A percentile compares a stretch with the other conserved stretches of the same genome.
Conservation (phyloP, 2,113 vertebrate genomes). For the Hemibagrus wyckioides region DNA sequence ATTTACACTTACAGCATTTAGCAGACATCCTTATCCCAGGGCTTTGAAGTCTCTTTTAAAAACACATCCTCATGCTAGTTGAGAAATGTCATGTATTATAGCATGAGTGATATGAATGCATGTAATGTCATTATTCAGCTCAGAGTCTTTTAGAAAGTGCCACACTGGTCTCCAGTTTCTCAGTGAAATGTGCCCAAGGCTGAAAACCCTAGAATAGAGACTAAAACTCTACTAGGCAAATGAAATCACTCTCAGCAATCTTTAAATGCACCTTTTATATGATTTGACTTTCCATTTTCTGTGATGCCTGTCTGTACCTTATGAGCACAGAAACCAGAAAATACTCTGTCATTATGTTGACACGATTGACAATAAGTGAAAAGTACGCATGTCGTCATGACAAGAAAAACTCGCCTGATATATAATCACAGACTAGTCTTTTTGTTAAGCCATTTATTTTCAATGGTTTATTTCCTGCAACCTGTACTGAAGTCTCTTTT, state of each 20-base stretch:
- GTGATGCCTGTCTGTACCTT: background rate
- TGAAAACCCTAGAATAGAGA: background rate
- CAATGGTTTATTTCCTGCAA: background rate
- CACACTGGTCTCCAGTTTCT: background rate
- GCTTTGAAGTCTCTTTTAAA: background rate
- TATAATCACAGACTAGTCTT: background rate
- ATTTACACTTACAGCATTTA: background rate
- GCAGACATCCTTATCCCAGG: background rate
- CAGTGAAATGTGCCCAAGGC: background rate
- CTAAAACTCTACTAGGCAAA: background rate
- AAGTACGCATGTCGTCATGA: background rate
- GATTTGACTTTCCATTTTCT: background rate
- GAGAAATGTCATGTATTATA: background rate
- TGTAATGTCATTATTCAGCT: background rate
- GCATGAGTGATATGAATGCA: background rate
- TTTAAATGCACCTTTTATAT: background rate
- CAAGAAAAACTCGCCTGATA: background rate
- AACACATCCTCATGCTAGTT: background rate
- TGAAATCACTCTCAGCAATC: background rate
- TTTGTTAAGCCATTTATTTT: background rate
- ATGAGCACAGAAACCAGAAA: background rate
- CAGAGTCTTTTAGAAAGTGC: background rate
- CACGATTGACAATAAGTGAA: background rate
- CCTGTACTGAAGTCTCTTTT: constrained; percentile 5
- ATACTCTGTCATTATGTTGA: background rate